phyloP scores from a whole-genome alignment of 2,888 invertebrate species.

The Drosophila nigricruria region DNA sequence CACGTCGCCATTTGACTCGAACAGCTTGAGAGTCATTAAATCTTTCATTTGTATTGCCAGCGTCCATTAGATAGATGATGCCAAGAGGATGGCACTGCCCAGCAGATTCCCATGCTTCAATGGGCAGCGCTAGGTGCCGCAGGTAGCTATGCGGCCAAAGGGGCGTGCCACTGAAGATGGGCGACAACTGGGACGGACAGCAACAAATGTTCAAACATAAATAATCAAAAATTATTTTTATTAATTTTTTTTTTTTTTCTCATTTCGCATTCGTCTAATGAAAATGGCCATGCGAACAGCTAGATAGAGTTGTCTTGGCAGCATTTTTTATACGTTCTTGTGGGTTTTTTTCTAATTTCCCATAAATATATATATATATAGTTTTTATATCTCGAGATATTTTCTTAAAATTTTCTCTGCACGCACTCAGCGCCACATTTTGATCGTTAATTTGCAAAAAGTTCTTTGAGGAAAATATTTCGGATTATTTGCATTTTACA shows the following conservation, averaged over 20 bases:
- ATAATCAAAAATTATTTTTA: slow-evolving; percentile 58
- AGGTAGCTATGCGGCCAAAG: slow-evolving; percentile 45
- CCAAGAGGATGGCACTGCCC: slow-evolving; percentile 60
- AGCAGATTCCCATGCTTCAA: slow-evolving; percentile 66
- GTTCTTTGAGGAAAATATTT: slow-evolving; percentile 54
- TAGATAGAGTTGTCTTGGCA: slow-evolving; percentile 65
- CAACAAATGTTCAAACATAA: slow-evolving; percentile 79
- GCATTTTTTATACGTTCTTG: slow-evolving; percentile 53
- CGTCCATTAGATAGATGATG: slow-evolving; percentile 71
- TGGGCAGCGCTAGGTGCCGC: slow-evolving; percentile 61
- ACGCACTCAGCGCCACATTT: slow-evolving; percentile 66
- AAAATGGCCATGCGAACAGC: slow-evolving; percentile 25
- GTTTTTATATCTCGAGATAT: slow-evolving; percentile 9
- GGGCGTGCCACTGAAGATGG: slow-evolving; percentile 2
- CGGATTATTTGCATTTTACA: slow-evolving; percentile 62
- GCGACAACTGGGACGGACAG: slow-evolving; percentile 56
- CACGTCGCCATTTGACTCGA: slow-evolving; percentile 45
- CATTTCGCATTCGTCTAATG: slow-evolving; percentile 28
- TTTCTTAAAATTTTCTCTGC: slow-evolving; percentile 6
- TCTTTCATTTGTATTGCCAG: slow-evolving; percentile 79
- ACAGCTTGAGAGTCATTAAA: slow-evolving; percentile 73
- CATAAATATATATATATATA: neutral
- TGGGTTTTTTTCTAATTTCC: neutral
- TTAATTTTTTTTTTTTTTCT: neutral
- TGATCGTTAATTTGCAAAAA: slow-evolving; percentile 65